Base-by-base conservation (phyloP, 2,797 vertebrate genomes). In the Calcarius lapponicus region DNA sequence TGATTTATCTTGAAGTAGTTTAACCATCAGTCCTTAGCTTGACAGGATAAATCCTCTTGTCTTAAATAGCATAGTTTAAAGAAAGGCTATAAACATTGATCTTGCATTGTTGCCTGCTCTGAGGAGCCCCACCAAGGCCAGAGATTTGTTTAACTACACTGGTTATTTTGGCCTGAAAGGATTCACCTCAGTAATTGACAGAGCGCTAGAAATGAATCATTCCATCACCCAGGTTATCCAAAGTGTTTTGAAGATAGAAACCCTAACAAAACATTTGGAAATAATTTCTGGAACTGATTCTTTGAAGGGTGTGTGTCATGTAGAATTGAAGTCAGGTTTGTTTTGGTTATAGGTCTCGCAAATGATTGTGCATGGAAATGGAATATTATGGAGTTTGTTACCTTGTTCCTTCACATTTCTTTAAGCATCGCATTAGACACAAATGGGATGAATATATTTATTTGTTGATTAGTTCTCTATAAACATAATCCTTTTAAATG, bases 231-330 rank as follows among this genome's bases (percentile, higher is more conserved):
- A 84, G 81, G 78, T 85, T 93, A 85, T 90, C 56, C 54, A 92
- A 88, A 92, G 57, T 38, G 13, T 90, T 93, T 85, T 87, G 65
- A 79, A 86, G 75, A 80, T 14, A 74, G 42, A 81, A 90, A 93
- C 13, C 50, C 43, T 85, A 69, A 58, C 8, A 86, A 61, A 80
- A 84, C 40, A 90, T 95, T 75, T 90, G 82, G 87, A 94, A 91
- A 56, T 53, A 84, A 64, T 93, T 92, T 92, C 67, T 92, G 80
- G 87, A 95, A 90, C 36, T 34, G 32, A 58, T 90, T 65, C 71
- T 80, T 74, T 48, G 71, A 83, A 85, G 85, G 87, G 74, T 17
- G 38, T 90, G 69, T 80, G 42, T 70, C 76, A 72, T n/a, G 66
- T 66, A 95, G 73, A 29, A 40, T 2, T 88, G 48, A 86, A 95